Conservation (phyloP, 2,888 invertebrate genomes). For the Lordiphosa andalusiaca region DNA sequence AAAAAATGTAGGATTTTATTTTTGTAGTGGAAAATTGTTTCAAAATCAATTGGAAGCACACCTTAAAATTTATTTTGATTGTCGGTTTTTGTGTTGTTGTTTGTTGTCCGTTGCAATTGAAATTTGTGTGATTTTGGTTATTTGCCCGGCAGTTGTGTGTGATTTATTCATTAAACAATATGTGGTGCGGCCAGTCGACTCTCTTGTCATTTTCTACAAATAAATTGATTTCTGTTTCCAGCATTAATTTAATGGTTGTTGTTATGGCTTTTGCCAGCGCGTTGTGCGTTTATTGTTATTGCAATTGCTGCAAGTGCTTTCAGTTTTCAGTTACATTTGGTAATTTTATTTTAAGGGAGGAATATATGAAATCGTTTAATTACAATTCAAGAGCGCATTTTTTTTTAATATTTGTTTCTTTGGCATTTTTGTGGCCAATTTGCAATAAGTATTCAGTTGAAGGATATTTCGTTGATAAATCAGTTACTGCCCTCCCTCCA, state of each 20-base stretch:
- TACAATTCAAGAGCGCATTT: slow-evolving; percentile 55
- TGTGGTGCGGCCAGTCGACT: slow-evolving; percentile 6
- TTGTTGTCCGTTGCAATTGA: slow-evolving; percentile 40
- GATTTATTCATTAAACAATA: slow-evolving; percentile 64
- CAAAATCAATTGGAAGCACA: slow-evolving; percentile 22
- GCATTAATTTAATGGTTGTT: slow-evolving; percentile 66
- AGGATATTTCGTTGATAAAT: background rate
- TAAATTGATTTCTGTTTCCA: slow-evolving; percentile 73
- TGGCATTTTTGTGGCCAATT: slow-evolving; percentile 61
- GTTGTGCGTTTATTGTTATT: slow-evolving; percentile 60
- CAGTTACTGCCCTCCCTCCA: slow-evolving; percentile 7
- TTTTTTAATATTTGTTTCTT: slow-evolving; percentile 19
- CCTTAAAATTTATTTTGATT: slow-evolving; percentile 1
- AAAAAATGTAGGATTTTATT: too few species aligned
- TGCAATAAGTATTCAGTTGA: slow-evolving; percentile 16
- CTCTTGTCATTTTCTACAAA: slow-evolving; percentile 56
- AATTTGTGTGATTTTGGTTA: slow-evolving; percentile 66
- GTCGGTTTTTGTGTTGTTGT: slow-evolving; percentile 3
- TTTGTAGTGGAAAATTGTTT: too few species aligned
- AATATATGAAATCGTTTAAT: slow-evolving; percentile 56
- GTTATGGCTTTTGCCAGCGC: slow-evolving; percentile 29
- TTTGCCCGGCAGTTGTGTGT: slow-evolving; percentile 46
- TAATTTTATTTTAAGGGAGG: slow-evolving; percentile 34
- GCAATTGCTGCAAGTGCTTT: slow-evolving; percentile 39
- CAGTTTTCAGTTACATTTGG: slow-evolving; percentile 33